Base-by-base conservation (phyloP, 2,888 invertebrate genomes). In the Argyresthia goedartella region DNA sequence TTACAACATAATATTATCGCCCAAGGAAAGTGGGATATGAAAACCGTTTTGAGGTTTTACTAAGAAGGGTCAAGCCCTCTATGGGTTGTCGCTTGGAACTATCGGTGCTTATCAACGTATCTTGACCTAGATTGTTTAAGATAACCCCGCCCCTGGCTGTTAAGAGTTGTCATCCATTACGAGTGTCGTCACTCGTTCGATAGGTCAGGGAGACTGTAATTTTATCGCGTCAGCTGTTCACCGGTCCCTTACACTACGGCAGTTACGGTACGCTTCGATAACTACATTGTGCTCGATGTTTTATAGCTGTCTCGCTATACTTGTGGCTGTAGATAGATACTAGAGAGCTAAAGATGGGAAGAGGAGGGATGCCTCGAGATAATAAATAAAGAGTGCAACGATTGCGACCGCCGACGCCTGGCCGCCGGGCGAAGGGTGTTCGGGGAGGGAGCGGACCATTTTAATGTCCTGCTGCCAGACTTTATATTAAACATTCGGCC, bases 401-500 rank as follows among this genome's bases (percentile, higher is more conserved):
- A 82, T 85, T 82, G 84, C 82, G 81, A 76, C 81, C 79, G 77
- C 76, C 25, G 25, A 6, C 76, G 71, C 52, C 50, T 66, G 66
- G 35, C 36, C 66, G 63, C 66, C 63, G 76, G 73, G 71, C 71
- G 71, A 76, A 73, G 76, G 79, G 81, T 80, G 74, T 69, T 70
- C 71, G 67, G 80, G 81, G 79, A 75, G 78, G 75, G 81, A 53
- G 74, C 76, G 80, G 82, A 84, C 82, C 85, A 85, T 84, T 86
- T 86, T 86, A 85, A 86, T 85, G 85, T 84, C 78, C 77, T 81
- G 79, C 73, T 81, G 80, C 82, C 85, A 84, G 85, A 84, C 85
- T 85, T 85, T 85, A 85, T 86, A 85, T 85, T 85, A 86, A 86
- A 85, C 85, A 86, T 85, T 85, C 85, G 82, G 80, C 86, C 85